Evolutionary conservation across 1,140 invertebrate species (phyloP).

Genomic region (Drosophila kanapiae): DNA sequence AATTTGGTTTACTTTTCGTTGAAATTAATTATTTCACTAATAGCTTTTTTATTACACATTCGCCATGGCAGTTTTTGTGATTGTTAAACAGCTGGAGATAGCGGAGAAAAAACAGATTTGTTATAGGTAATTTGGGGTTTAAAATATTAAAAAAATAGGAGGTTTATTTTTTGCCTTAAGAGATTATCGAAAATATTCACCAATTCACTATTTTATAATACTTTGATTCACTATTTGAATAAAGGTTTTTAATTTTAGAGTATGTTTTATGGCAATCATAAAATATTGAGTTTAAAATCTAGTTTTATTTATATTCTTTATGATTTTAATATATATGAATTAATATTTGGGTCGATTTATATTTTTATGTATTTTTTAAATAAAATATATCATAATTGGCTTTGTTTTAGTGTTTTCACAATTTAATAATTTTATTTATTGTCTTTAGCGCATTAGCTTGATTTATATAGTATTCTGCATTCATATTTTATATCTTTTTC

Average conservation of each 20-base stretch:
- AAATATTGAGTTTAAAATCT: too few relatives aligned
- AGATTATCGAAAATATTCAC: neutral
- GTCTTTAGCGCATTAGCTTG: neutral
- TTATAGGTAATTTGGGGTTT: neutral
- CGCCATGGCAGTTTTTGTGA: conserved; percentile 44
- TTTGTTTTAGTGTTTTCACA: too few relatives aligned
- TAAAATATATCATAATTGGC: too few relatives aligned
- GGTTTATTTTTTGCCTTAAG: neutral
- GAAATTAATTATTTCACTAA: conserved; percentile 27
- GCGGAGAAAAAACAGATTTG: conserved; percentile 1
- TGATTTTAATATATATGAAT: too few relatives aligned
- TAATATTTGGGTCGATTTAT: too few relatives aligned
- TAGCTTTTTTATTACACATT: conserved; percentile 40
- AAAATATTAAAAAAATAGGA: neutral
- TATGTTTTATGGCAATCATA: neutral
- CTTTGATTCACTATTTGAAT: neutral
- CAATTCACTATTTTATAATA: neutral
- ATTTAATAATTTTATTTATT: neutral
- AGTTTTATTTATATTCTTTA: too few relatives aligned
- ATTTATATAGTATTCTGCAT: too few relatives aligned
- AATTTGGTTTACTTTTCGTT: conserved; percentile 34
- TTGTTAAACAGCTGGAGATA: conserved; percentile 38
- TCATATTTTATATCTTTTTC: too few relatives aligned
- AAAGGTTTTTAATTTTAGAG: neutral
- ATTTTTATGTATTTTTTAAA: too few relatives aligned